phyloP scores from a whole-genome alignment of 1,140 invertebrate genomes.

The Helicoverpa armigera region DNA sequence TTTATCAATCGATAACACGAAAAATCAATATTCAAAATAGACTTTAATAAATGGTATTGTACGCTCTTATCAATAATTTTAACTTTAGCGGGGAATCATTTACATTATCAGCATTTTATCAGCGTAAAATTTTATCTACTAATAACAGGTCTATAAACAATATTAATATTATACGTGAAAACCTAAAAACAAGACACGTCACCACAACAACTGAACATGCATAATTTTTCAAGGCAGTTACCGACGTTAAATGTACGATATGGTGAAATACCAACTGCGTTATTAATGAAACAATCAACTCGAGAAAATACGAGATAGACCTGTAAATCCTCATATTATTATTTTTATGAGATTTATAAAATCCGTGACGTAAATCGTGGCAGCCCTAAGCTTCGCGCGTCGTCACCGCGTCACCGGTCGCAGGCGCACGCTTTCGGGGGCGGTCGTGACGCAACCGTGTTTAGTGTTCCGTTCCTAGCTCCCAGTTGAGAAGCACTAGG shows the following conservation, averaged over 20 bases:
- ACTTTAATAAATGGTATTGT: background rate
- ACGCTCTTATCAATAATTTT: background rate
- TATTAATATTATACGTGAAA: slow-evolving; percentile 1
- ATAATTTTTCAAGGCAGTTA: background rate
- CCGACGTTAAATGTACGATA: no score
- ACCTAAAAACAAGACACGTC: slow-evolving; percentile 1
- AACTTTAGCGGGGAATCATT: background rate
- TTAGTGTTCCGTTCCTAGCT: slow-evolving; percentile 20
- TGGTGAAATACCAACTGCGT: background rate
- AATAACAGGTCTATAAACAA: slow-evolving; percentile 4
- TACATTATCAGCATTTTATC: slow-evolving; percentile 2
- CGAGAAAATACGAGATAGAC: no score
- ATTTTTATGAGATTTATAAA: no score
- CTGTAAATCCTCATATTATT: no score
- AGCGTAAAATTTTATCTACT: background rate
- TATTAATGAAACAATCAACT: background rate
- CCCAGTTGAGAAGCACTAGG: background rate
- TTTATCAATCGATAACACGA: slow-evolving; percentile 8
- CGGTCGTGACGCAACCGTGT: slow-evolving; percentile 41
- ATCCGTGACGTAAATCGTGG: background rate
- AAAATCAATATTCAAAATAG: slow-evolving; percentile 13
- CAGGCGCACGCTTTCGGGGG: slow-evolving; percentile 39
- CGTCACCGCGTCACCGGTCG: background rate
- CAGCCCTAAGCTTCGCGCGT: slow-evolving; percentile 21
- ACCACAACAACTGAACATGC: background rate